A percentile compares a stretch with the other conserved stretches of the same genome.
These are phyloP conservation scores for Heliocidaris erythrogramma DNA, from an alignment of 35 echinoderm and acorn worm species.

Conservation along the genomic window DNA sequence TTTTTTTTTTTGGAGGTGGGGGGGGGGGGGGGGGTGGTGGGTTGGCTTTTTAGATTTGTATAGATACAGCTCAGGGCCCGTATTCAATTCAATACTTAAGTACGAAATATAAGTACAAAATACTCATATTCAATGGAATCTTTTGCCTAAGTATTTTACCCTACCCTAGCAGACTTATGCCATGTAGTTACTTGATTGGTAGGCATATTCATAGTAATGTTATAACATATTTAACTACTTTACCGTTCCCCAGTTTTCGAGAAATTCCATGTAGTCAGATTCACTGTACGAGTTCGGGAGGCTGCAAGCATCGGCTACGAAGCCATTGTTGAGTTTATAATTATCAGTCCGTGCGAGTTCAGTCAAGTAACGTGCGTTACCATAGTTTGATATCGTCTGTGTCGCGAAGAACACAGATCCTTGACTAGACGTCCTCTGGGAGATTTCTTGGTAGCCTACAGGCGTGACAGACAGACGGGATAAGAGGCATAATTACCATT, in stretches of 20 bases:
- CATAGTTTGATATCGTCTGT: slow-evolving; percentile 33
- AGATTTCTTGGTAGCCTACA: slow-evolving; percentile 36
- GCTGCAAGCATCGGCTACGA: slow-evolving; percentile 52
- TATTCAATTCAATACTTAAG: no score
- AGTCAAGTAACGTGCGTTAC: slow-evolving; percentile 46
- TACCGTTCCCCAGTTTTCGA: slow-evolving; percentile 67
- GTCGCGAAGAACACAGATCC: slow-evolving; percentile 46
- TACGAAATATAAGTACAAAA: no score
- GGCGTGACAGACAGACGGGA: neutral
- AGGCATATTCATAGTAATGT: no score
- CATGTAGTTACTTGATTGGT: no score
- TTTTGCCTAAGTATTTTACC: no score
- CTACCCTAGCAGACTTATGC: no score
- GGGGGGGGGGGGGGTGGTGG: no score
- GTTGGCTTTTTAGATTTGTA: no score
- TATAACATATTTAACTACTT: neutral
- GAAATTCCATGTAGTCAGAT: slow-evolving; percentile 44
- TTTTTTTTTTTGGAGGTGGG: no score
- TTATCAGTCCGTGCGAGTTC: slow-evolving; percentile 36
- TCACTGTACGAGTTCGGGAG: slow-evolving; percentile 22
- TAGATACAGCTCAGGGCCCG: no score
- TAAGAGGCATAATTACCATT: neutral
- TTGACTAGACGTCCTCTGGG: neutral
- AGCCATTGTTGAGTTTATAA: slow-evolving; percentile 38
- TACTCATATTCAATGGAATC: no score